A percentile compares a stretch with the other conserved stretches of the same genome.
phyloP scores from a whole-genome alignment of 2,113 vertebrate genomes.

The Indicator maculatus region DNA sequence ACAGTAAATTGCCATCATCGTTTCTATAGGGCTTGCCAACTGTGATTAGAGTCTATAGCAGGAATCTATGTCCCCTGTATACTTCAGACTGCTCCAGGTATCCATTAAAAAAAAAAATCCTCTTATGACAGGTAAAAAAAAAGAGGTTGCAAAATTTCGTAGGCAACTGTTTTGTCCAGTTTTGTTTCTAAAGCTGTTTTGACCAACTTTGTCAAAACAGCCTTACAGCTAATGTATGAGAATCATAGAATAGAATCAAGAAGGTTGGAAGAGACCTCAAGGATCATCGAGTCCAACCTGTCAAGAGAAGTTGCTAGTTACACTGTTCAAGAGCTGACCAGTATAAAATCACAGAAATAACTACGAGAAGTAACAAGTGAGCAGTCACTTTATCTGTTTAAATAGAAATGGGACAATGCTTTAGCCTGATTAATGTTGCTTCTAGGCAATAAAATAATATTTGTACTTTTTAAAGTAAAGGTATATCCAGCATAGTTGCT shows the following conservation, averaged over 20 bases:
- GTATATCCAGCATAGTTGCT: background rate
- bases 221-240: background rate
- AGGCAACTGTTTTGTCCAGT: background rate
- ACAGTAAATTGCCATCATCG: background rate
- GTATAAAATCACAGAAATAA: background rate
- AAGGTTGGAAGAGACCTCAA: too few relatives aligned
- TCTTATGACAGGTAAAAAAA: background rate
- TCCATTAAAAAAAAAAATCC: background rate
- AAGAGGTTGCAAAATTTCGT: background rate
- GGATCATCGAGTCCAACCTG: too few relatives aligned
- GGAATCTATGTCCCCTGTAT: background rate
- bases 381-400: background rate
- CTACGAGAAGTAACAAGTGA: background rate
- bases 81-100: background rate
- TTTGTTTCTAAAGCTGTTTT: background rate
- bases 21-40: background rate
- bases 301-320: background rate
- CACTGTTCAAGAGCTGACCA: background rate
- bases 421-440: background rate
- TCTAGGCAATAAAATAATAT: background rate
- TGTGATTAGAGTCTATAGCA: background rate
- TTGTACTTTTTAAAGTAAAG: background rate
- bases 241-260: too few relatives aligned
- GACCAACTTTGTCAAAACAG: background rate
- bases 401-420: background rate